A percentile compares a stretch with the other conserved stretches of the same genome.
Evolutionary conservation across 2,797 vertebrate genomes (phyloP).

Genomic region (Phrynocephalus forsythii): DNA sequence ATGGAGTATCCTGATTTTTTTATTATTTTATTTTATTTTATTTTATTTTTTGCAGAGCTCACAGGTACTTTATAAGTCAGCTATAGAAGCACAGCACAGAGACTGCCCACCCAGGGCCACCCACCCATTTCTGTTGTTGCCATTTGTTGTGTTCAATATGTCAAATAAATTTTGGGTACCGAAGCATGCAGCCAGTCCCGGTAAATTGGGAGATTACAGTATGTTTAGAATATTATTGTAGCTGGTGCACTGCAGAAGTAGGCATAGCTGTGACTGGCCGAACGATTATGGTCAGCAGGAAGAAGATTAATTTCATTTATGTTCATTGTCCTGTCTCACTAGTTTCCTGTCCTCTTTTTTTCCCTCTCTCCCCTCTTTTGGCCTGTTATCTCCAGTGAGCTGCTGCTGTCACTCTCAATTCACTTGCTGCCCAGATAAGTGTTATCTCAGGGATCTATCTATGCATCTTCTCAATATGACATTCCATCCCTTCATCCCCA

Average conservation of each 20-base stretch:
- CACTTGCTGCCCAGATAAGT: slow-evolving; percentile 69
- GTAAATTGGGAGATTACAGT: slow-evolving; percentile 56
- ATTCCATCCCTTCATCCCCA: slow-evolving; percentile 34
- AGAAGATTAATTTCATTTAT: slow-evolving; percentile 79
- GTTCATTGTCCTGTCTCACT: slow-evolving; percentile 76
- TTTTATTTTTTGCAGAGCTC: too few relatives aligned
- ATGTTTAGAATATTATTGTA: slow-evolving; percentile 53
- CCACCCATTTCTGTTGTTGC: background rate
- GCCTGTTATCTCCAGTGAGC: slow-evolving; percentile 72
- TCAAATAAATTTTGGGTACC: background rate
- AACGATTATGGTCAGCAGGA: slow-evolving; percentile 75
- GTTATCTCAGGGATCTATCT: slow-evolving; percentile 66
- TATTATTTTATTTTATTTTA: too few relatives aligned
- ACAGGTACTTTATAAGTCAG: slow-evolving; percentile 25
- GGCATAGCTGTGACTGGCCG: slow-evolving; percentile 45
- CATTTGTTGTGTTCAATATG: slow-evolving; percentile 1
- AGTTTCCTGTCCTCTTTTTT: slow-evolving; percentile 72
- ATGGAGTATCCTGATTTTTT: background rate
- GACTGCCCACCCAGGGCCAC: slow-evolving; percentile 12
- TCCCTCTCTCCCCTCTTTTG: background rate
- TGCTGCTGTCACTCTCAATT: slow-evolving; percentile 75
- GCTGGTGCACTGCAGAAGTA: slow-evolving; percentile 50
- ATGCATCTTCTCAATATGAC: slow-evolving; percentile 60
- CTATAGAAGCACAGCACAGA: slow-evolving; percentile 27
- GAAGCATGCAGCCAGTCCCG: slow-evolving; percentile 41